A percentile compares a stretch with the other conserved stretches of the same genome.
phyloP scores from a whole-genome alignment of 1,140 invertebrate species.

The Drosophila grimshawi region DNA sequence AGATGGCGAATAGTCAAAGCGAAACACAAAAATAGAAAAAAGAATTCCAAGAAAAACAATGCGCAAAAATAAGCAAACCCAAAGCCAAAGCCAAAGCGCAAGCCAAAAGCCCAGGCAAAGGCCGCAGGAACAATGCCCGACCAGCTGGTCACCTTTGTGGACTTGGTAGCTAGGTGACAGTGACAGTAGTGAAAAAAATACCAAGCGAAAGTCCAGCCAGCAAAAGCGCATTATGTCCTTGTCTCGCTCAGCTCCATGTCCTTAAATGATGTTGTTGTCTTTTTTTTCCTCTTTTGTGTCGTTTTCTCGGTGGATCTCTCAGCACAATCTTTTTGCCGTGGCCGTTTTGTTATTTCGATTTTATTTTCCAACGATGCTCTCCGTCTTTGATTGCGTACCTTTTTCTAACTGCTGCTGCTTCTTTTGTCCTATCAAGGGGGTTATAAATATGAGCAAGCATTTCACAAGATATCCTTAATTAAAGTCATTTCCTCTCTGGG shows the following conservation, averaged over 20 bases:
- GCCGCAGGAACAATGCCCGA: constrained; percentile 35
- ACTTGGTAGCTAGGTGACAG: constrained; percentile 50
- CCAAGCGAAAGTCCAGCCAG: constrained; percentile 25
- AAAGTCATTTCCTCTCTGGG: constrained; percentile 71
- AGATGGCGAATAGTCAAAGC: constrained; percentile 71
- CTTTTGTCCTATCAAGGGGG: constrained; percentile 30
- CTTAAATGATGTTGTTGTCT: neutral
- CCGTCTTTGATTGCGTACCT: constrained; percentile 70
- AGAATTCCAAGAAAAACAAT: constrained; percentile 24
- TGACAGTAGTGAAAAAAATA: constrained; percentile 23
- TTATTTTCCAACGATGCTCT: constrained; percentile 72
- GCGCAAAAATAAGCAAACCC: constrained; percentile 28
- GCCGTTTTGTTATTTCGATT: constrained; percentile 74
- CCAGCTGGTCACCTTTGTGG: constrained; percentile 45
- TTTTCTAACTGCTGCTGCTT: constrained; percentile 41
- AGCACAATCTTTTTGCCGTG: constrained; percentile 48
- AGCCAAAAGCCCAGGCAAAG: constrained; percentile 34
- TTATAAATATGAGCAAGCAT: constrained; percentile 78
- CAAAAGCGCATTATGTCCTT: constrained; percentile 70
- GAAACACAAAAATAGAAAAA: constrained; percentile 17
- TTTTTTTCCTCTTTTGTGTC: constrained; percentile 9
- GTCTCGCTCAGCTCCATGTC: constrained; percentile 14
- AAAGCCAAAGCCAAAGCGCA: constrained; percentile 18
- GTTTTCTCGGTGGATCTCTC: neutral
- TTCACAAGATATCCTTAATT: constrained; percentile 81